Evolutionary conservation across 2,113 vertebrate genomes (phyloP).

Genomic region (Oncorhynchus tshawytscha): DNA sequence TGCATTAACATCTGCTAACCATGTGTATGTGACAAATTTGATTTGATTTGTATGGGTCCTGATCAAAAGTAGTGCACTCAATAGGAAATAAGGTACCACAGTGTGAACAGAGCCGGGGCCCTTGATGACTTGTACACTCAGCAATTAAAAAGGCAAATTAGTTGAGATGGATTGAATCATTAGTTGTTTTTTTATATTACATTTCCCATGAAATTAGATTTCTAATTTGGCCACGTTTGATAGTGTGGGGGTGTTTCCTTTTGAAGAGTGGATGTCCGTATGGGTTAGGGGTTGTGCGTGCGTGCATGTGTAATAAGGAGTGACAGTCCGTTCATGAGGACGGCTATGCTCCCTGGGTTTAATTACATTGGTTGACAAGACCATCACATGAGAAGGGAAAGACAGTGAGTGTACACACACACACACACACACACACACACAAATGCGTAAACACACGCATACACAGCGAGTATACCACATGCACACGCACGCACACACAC

Average conservation of each 20-base stretch:
- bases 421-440: too few species aligned
- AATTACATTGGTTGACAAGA: constrained; percentile 39
- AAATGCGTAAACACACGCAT: neutral
- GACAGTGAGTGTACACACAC: neutral
- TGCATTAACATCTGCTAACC: too few species aligned
- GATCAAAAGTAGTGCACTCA: too few species aligned
- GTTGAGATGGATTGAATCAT: constrained; percentile 52
- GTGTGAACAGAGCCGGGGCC: neutral
- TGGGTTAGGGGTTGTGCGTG: neutral
- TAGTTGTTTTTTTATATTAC: constrained; percentile 47
- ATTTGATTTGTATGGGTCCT: too few species aligned
- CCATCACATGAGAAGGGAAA: constrained; percentile 18
- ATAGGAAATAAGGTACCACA: neutral
- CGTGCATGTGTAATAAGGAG: constrained; percentile 30
- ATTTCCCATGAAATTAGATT: constrained; percentile 68
- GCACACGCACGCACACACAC: neutral
- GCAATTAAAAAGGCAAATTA: constrained; percentile 68
- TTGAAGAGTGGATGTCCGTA: constrained; percentile 1
- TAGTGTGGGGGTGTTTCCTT: constrained; percentile 19
- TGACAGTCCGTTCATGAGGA: constrained; percentile 62
- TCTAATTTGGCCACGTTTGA: constrained; percentile 45
- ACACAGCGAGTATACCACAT: neutral
- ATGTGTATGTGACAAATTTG: too few species aligned
- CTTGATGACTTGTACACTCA: constrained; percentile 8
- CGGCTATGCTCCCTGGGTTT: constrained; percentile 51